Evolutionary conservation across 2,797 vertebrate species (phyloP).

Genomic region (Spatula versicolor): DNA sequence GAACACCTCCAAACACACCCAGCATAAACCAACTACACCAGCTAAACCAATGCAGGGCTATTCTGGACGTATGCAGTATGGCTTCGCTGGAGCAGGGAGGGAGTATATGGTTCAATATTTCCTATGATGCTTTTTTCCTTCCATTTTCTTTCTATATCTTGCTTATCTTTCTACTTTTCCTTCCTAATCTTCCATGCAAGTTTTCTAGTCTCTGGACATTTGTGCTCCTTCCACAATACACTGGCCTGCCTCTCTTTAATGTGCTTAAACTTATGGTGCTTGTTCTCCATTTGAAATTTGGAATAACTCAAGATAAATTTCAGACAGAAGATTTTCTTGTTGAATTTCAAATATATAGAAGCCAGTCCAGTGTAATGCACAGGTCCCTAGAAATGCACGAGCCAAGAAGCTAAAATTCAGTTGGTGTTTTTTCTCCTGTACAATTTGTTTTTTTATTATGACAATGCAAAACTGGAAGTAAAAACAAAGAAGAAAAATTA

Average conservation of each 20-base stretch:
- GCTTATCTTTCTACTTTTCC: not conserved
- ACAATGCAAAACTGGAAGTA: not conserved
- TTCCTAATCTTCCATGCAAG: not conserved
- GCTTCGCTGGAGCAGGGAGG: not conserved
- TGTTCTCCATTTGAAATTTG: not conserved
- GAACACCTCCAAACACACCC: not conserved
- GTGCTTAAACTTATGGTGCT: not conserved
- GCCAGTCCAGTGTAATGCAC: not conserved
- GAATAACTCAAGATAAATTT: not conserved
- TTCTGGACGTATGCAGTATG: not conserved
- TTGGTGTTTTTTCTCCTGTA: not conserved
- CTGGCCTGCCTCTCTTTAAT: not conserved
- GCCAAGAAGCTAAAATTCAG: not conserved
- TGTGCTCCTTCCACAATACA: not conserved
- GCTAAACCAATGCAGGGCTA: not conserved
- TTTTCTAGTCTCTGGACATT: not conserved
- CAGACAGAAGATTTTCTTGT: not conserved
- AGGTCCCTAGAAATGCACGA: not conserved
- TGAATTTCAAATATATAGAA: not conserved
- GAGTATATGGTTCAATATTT: not conserved
- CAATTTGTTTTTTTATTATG: not conserved
- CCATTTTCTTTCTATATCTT: not conserved
- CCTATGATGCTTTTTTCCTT: not conserved
- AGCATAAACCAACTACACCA: not conserved
- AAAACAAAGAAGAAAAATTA: conserved; percentile 42